Evolutionary conservation across 2,797 vertebrate genomes (phyloP).

Genomic region (Bradypodion pumilum): DNA sequence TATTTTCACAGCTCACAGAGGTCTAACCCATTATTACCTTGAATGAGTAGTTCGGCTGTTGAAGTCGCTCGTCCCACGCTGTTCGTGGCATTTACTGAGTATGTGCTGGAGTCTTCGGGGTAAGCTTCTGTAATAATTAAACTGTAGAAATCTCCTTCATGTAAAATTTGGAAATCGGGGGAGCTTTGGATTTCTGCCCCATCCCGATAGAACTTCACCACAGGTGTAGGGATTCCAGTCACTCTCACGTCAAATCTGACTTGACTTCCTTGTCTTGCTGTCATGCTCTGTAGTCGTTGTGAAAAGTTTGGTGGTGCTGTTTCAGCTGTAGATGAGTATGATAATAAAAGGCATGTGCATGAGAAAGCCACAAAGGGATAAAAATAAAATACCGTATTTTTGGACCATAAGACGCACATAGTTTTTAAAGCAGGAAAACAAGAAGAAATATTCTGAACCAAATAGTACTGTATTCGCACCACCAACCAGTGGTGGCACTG

Average conservation of each 20-base stretch:
- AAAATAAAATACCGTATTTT: no score
- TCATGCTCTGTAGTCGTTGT: slow-evolving; percentile 95
- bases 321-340: slow-evolving; percentile 78
- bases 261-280: slow-evolving; percentile 95
- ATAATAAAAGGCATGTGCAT: not conserved
- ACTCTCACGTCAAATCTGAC: slow-evolving; percentile 93
- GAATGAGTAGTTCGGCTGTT: slow-evolving; percentile 92
- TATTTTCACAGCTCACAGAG: slow-evolving; percentile 1
- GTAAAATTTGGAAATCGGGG: slow-evolving; percentile 94
- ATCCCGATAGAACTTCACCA: slow-evolving; percentile 97
- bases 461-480: no score
- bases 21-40: slow-evolving; percentile 75
- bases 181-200: slow-evolving; percentile 99
- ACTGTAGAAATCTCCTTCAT: slow-evolving; percentile 95
- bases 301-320: slow-evolving; percentile 94
- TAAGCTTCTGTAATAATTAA: slow-evolving; percentile 96
- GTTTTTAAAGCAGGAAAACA: no score
- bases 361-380: not conserved
- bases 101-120: slow-evolving; percentile 96
- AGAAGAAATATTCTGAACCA: no score
- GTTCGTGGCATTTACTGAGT: slow-evolving; percentile 94
- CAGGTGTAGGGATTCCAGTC: slow-evolving; percentile 96
- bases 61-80: slow-evolving; percentile 96
- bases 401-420: no score
- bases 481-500: no score